Evolutionary conservation across 1,140 invertebrate genomes (phyloP).

Genomic region (Drosophila jambulina): DNA sequence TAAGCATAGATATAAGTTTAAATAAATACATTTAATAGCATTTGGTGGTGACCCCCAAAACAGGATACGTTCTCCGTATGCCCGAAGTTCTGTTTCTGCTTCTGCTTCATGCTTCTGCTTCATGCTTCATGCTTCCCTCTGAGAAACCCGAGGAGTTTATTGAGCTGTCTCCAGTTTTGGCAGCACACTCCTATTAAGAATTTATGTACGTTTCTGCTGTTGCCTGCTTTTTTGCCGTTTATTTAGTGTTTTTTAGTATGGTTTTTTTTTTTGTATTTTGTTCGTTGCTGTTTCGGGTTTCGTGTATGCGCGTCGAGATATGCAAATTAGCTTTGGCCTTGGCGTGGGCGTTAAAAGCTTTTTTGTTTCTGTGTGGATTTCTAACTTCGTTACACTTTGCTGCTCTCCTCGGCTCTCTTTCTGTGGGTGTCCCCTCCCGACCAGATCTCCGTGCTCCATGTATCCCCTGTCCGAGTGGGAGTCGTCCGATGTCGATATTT

Average conservation of each 20-base stretch:
- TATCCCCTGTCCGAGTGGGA: slow-evolving; percentile 22
- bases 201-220: slow-evolving; percentile 31
- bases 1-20: background rate
- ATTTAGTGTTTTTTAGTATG: slow-evolving; percentile 31
- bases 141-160: slow-evolving; percentile 13
- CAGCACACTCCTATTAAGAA: slow-evolving; percentile 15
- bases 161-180: slow-evolving; percentile 30
- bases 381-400: slow-evolving; percentile 81
- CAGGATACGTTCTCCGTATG: slow-evolving; percentile 2
- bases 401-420: slow-evolving; percentile 47
- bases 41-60: slow-evolving; percentile 4
- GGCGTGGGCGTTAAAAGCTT: slow-evolving; percentile 79
- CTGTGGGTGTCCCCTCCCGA: slow-evolving; percentile 39
- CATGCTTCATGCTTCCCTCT: background rate
- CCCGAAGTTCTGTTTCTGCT: background rate
- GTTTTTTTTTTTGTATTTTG: slow-evolving; percentile 5
- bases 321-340: slow-evolving; percentile 81
- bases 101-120: background rate
- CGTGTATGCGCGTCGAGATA: slow-evolving; percentile 63
- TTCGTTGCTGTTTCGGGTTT: slow-evolving; percentile 30
- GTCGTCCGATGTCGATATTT: slow-evolving; percentile 51
- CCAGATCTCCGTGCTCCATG: background rate
- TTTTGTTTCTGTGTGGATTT: slow-evolving; percentile 64
- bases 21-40: background rate
- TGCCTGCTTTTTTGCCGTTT: slow-evolving; percentile 16